Percentiles rank a stretch among this genome's conserved stretches.
These are phyloP conservation scores for Pararge aegeria DNA, from an alignment of 1,140 invertebrate genomes.

Conservation along the genomic window DNA sequence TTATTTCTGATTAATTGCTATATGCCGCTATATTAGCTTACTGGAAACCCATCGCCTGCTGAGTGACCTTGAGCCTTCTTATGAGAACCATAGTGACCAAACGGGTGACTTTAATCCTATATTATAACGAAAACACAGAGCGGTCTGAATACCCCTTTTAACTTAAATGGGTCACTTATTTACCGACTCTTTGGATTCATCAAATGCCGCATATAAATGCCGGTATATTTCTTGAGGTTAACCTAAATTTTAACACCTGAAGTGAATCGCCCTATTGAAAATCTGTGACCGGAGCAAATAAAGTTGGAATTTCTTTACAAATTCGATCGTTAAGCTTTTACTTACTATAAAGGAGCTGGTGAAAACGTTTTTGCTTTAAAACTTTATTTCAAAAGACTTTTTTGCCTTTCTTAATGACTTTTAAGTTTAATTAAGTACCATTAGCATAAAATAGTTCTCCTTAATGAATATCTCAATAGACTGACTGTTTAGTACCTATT, in stretches of 20 bases:
- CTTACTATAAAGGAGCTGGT: background rate
- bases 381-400: background rate
- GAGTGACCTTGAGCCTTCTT: too few species aligned
- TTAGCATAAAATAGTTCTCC: background rate
- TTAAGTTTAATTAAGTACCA: too few species aligned
- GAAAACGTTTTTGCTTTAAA: background rate
- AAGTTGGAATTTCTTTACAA: constrained; percentile 3
- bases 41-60: too few species aligned
- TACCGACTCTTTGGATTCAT: background rate
- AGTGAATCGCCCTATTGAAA: constrained; percentile 20
- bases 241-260: constrained; percentile 16
- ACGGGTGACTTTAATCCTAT: too few species aligned
- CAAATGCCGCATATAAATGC: background rate
- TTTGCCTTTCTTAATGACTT: background rate
- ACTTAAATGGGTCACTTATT: constrained; percentile 1
- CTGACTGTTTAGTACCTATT: too few species aligned
- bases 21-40: too few species aligned
- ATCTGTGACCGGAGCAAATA: constrained; percentile 17
- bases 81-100: too few species aligned
- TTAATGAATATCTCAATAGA: background rate
- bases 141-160: background rate
- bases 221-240: constrained; percentile 10
- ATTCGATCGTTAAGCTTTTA: constrained; percentile 3
- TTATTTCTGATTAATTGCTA: too few species aligned
- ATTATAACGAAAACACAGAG: background rate